phyloP scores from a whole-genome alignment of 2,888 invertebrate species.

The Drosophila monieri region DNA sequence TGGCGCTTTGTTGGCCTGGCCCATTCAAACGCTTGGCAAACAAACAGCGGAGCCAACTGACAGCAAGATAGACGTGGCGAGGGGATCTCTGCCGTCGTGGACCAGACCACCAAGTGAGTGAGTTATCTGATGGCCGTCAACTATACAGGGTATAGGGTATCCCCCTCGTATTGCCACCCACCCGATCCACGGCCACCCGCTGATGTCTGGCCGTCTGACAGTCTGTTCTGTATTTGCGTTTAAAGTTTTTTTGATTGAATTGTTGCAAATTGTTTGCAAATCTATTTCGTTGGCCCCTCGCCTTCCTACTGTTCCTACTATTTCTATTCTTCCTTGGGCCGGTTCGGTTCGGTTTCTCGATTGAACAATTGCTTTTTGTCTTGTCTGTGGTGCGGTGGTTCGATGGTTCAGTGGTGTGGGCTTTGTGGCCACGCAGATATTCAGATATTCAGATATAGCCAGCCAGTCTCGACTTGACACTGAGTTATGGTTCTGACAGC shows the following conservation, averaged over 20 bases:
- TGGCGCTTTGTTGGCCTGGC: slow-evolving; percentile 52
- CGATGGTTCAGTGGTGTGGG: slow-evolving; percentile 15
- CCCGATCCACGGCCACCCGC: slow-evolving; percentile 30
- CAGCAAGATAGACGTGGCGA: slow-evolving; percentile 59
- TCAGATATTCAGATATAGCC: slow-evolving; percentile 52
- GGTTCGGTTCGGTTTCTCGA: slow-evolving; percentile 30
- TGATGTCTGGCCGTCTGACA: slow-evolving; percentile 38
- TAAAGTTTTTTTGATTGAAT: slow-evolving; percentile 82
- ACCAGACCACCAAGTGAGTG: slow-evolving; percentile 75
- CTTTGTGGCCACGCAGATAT: slow-evolving; percentile 68
- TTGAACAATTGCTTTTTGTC: slow-evolving; percentile 78
- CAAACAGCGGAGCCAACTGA: slow-evolving; percentile 50
- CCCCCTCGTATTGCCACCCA: slow-evolving; percentile 16
- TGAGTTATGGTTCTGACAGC: slow-evolving; percentile 79
- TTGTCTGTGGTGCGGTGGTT: slow-evolving; percentile 56
- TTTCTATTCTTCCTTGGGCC: slow-evolving; percentile 6
- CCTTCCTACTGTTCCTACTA: neutral
- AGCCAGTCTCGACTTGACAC: slow-evolving; percentile 69
- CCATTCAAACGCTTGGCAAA: slow-evolving; percentile 75
- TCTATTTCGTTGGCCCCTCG: slow-evolving; percentile 60
- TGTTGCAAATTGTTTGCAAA: slow-evolving; percentile 82
- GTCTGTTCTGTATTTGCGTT: slow-evolving; percentile 69
- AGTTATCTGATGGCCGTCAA: slow-evolving; percentile 79
- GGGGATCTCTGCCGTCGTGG: slow-evolving; percentile 13
- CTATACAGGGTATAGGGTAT: slow-evolving; percentile 23